Evolutionary conservation across 2,113 vertebrate species (phyloP).

Genomic region (Pelmatolapia mariae): DNA sequence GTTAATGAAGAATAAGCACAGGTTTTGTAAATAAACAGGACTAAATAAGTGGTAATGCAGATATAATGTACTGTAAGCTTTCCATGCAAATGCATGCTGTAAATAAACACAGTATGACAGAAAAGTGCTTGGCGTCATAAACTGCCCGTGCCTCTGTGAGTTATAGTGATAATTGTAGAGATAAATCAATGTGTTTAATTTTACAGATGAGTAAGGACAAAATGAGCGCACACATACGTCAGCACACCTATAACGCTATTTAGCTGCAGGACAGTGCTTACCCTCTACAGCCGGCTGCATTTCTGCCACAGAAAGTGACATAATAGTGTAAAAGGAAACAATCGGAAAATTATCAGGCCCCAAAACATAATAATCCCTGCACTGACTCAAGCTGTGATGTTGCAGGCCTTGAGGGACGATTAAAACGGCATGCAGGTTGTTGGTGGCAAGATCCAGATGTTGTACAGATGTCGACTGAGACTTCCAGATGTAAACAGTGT

Average conservation of each 20-base stretch:
- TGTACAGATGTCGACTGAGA: not conserved
- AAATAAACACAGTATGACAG: not conserved
- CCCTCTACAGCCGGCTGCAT: not conserved
- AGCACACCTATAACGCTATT: not conserved
- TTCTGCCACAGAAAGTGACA: not conserved
- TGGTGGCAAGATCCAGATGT: not conserved
- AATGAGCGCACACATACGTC: not conserved
- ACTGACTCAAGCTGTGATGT: not conserved
- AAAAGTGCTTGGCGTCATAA: not conserved
- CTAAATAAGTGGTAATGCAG: not conserved
- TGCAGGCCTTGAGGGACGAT: not conserved
- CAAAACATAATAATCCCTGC: not conserved
- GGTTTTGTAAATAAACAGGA: not conserved
- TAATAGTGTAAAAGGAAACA: not conserved
- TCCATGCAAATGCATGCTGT: not conserved
- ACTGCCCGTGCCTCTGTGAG: not conserved
- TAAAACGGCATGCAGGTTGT: not conserved
- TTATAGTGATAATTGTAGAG: not conserved
- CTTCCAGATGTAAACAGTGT: not conserved
- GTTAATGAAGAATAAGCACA: constrained; percentile 32
- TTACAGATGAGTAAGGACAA: not conserved
- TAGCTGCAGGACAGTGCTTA: not conserved
- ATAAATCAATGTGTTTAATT: not conserved
- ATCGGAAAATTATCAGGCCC: not conserved
- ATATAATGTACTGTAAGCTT: not conserved